Base-by-base conservation (phyloP, 2,797 vertebrate species). In the Xerus rutilus region DNA sequence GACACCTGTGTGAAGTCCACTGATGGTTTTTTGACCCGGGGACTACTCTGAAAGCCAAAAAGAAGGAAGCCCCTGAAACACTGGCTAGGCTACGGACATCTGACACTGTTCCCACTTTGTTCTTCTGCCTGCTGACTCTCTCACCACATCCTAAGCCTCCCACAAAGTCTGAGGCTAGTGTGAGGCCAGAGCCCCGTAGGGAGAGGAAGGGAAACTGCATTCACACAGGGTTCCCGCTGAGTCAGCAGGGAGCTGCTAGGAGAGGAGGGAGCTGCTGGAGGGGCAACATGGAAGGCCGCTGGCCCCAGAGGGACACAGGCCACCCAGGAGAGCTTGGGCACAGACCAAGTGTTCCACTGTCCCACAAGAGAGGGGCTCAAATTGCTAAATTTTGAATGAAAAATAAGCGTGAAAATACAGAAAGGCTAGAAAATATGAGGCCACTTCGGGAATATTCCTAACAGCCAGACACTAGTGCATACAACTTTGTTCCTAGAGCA, bases 401-500 rank as follows among this genome's bases (percentile, higher is more conserved):
- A 35, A 57, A 7, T 8, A 23, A 64, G 21, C 5, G 4, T 8
- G 47, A 30, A 13, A 13, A 28, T n/a, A 64, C 30, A 7, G 39
- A 62, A 84, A 79, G 78, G 32, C 52, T 30, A 74, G 65, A 43
- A 72, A 23, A 30, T 3, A 5, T 1, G 20, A 57, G 14, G 43
- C 5, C 74, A 45, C 14, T 35, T 18, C 1, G 15, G 35, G 2
- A 57, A 10, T 17, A 1, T 7, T 59, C 74, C 39, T 13, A 43
- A 54, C 20, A 52, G 28, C n/a, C 13, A 13, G 18, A 4, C 7
- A 13, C 7, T 43, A 1, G 54, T 0, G 10, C 18, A 1, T 2
- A 0, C 7, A 0, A 8, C 45, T 13, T 23, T 9, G 3, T 35
- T n/a, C 69, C 47, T 12, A 9, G 21, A 59, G 0, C 39, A 85